Conservation (phyloP, 64 coral and sea anemone genomes). For the Montipora cactus region DNA sequence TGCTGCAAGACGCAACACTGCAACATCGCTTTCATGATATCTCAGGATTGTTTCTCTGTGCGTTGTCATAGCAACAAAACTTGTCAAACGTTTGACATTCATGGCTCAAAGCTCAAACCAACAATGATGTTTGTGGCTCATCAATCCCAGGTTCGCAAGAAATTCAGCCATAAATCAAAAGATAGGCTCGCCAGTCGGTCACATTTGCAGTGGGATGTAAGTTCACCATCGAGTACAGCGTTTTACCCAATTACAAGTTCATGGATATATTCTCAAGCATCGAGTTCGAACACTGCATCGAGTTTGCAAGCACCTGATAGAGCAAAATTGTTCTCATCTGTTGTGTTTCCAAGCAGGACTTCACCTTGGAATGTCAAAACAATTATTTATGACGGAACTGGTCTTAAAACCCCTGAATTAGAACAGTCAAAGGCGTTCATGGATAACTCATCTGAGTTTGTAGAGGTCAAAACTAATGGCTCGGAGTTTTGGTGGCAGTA, state of each 20-base stretch:
- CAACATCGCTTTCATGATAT: conserved; percentile 62
- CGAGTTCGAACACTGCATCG: background rate
- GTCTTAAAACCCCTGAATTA: background rate
- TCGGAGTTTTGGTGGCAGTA: conserved; percentile 51
- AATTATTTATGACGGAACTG: background rate
- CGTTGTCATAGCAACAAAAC: conserved; percentile 32
- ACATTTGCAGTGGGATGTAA: background rate
- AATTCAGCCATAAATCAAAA: background rate
- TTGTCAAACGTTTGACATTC: conserved; percentile 32
- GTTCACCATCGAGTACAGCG: background rate
- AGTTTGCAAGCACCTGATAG: background rate
- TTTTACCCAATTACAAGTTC: background rate
- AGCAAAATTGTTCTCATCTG: background rate
- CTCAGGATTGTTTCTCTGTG: conserved; percentile 54
- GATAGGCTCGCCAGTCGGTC: background rate
- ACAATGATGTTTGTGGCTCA: conserved; percentile 6
- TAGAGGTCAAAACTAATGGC: conserved; percentile 31
- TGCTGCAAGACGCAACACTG: conserved; percentile 39
- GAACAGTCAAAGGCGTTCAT: background rate
- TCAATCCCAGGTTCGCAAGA: background rate
- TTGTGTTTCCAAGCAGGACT: background rate
- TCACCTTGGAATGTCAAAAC: background rate
- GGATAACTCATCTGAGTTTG: background rate
- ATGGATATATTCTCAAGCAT: background rate
- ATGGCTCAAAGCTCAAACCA: background rate